Evolutionary conservation across 2,888 invertebrate species (phyloP), one percentile per base, ranked within the genome.

Genomic region (Octonoba sinensis): DNA sequence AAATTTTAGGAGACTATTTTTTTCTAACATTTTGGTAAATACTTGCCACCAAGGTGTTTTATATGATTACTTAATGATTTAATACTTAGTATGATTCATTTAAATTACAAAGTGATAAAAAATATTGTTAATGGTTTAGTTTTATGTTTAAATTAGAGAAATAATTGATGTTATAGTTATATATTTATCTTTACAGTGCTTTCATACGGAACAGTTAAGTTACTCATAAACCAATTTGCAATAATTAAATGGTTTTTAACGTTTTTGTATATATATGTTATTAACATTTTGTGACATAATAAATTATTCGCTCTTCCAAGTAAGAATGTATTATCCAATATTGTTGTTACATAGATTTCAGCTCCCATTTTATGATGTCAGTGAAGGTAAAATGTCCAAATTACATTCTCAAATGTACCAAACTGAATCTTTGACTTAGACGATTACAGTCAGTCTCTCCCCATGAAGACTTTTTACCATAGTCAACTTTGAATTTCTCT

Each of bases 221-320:
- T 54, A 70, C 71, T 64, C 59, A 47, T 59, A 74, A 74, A 64
- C 64, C 77, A 57, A 60, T 64, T 77, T 70, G 70, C 75, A 75
- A 77, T 77, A 77, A 71, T 73, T 54, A 54, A 66, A 51, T 79
- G 72, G 59, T 67, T 73, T 36, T 67, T 79, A 60, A 56, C 65
- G 62, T 67, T 79, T 79, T 79, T 79, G 72, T 79, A 79, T 60
- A 76, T 77, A 77, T 77, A 69, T 73, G 67, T 73, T 72, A 79
- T 65, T 72, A 56, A 73, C 67, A 79, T 72, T 71, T 73, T 73
- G 60, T 73, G 60, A 60, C 54, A 49, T 64, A 66, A 67, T 72
- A 57, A 79, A 79, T 69, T 69, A 69, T 77, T 77, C 77, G 64
- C 60, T 70, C 77, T 70, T 77, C 49, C 62, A 59, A 69, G 69